Percentiles rank a stretch among this genome's conserved stretches.
phyloP scores from a whole-genome alignment of 1,140 invertebrate species.

The Amyelois transitella region DNA sequence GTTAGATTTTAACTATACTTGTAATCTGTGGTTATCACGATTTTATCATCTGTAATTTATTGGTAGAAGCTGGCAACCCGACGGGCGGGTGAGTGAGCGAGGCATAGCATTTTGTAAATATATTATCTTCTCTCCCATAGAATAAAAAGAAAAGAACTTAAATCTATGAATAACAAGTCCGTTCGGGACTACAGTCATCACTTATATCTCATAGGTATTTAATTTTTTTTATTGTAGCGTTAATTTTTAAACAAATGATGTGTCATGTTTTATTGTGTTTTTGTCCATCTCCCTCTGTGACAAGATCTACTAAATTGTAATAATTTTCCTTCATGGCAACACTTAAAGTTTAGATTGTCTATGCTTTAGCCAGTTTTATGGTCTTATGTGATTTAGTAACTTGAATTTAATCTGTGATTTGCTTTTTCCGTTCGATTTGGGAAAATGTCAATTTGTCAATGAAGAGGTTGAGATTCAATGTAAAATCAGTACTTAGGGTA shows the following conservation, averaged over 20 bases:
- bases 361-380: slow-evolving; percentile 14
- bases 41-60: slow-evolving; percentile 8
- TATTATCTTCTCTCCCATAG: slow-evolving; percentile 60
- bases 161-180: slow-evolving; percentile 43
- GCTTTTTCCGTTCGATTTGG: slow-evolving; percentile 25
- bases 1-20: slow-evolving; percentile 27
- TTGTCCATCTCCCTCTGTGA: slow-evolving; percentile 29
- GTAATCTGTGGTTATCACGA: slow-evolving; percentile 7
- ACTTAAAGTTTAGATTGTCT: slow-evolving; percentile 33
- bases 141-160: slow-evolving; percentile 62
- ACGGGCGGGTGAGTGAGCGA: slow-evolving; percentile 51
- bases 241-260: slow-evolving; percentile 62
- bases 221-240: slow-evolving; percentile 66
- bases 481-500: slow-evolving; percentile 51
- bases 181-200: slow-evolving; percentile 59
- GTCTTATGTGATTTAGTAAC: slow-evolving; percentile 7
- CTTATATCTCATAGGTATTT: slow-evolving; percentile 73
- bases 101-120: slow-evolving; percentile 69
- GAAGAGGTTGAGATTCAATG: slow-evolving; percentile 37
- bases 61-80: slow-evolving; percentile 28
- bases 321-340: slow-evolving; percentile 42
- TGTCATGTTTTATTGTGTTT: slow-evolving; percentile 49
- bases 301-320: slow-evolving; percentile 2
- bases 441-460: slow-evolving; percentile 35
- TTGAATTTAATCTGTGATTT: slow-evolving; percentile 38